These are phyloP conservation scores for Petrolisthes cinctipes DNA, from an alignment of 2,888 invertebrate species.

Conservation along the genomic window DNA sequence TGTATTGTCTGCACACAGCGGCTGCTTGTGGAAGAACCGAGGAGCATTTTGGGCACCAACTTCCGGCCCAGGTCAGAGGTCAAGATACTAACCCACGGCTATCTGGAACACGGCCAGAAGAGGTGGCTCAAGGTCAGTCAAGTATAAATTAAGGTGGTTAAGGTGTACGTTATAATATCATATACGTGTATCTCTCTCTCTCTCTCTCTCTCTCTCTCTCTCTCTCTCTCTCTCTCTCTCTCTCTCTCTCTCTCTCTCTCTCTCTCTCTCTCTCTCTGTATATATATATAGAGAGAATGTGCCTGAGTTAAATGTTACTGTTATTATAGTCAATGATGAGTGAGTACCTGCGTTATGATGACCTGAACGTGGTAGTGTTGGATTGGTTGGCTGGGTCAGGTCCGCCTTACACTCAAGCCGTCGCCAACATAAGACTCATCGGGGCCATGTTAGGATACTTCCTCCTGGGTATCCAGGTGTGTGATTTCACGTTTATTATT, in stretches of 20 bases:
- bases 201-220: constrained; percentile 28
- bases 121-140: constrained; percentile 79
- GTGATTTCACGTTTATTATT: background rate
- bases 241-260: constrained; percentile 23
- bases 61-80: constrained; percentile 18
- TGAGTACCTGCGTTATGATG: constrained; percentile 79
- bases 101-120: constrained; percentile 84
- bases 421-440: constrained; percentile 88
- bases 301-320: too few relatives aligned
- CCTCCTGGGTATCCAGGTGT: constrained; percentile 70
- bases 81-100: constrained; percentile 84
- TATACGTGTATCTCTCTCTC: background rate
- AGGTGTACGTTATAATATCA: background rate
- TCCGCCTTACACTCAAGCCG: constrained; percentile 91
- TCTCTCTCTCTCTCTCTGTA: constrained; percentile 7
- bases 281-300: background rate
- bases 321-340: constrained; percentile 76
- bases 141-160: background rate
- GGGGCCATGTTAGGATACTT: constrained; percentile 86
- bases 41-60: background rate
- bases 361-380: constrained; percentile 82
- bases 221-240: constrained; percentile 31
- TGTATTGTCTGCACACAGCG: background rate
- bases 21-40: constrained; percentile 4
- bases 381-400: constrained; percentile 88